These are phyloP conservation scores for Tetrapedia diversipes DNA, from an alignment of 2,888 invertebrate species.

Conservation along the genomic window DNA sequence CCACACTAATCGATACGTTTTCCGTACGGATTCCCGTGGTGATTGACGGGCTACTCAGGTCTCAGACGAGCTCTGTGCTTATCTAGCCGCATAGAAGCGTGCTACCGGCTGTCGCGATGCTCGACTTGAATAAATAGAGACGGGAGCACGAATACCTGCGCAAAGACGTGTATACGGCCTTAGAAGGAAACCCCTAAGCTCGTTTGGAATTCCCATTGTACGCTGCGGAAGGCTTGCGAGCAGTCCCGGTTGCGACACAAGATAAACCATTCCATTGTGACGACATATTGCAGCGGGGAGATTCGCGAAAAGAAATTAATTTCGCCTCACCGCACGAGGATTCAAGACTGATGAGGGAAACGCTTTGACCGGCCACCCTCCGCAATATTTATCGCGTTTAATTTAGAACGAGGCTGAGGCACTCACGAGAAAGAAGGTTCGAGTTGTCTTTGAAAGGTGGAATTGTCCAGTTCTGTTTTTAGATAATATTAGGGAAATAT, in stretches of 20 bases:
- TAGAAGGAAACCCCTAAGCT: conserved; percentile 60
- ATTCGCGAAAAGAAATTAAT: conserved; percentile 54
- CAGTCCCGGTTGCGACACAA: conserved; percentile 38
- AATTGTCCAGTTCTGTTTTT: no score
- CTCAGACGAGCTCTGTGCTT: conserved; percentile 37
- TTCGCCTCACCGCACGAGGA: neutral
- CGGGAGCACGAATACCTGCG: conserved; percentile 31
- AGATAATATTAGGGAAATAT: no score
- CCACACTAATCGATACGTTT: conserved; percentile 39
- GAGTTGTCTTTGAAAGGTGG: no score
- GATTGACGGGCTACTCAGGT: conserved; percentile 43
- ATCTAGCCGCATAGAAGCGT: conserved; percentile 12
- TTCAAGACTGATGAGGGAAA: neutral
- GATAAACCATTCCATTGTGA: conserved; percentile 54
- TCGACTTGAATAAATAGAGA: conserved; percentile 44
- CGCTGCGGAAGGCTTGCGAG: conserved; percentile 24
- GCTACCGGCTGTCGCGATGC: neutral
- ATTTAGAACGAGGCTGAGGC: neutral
- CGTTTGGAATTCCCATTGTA: conserved; percentile 71
- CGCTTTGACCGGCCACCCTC: neutral
- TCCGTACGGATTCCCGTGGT: conserved; percentile 38
- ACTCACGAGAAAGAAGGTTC: no score
- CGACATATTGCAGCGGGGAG: conserved; percentile 26
- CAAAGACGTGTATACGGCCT: conserved; percentile 44
- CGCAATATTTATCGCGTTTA: neutral